These are phyloP conservation scores for Vombatus ursinus DNA, from an alignment of 2,113 vertebrate species.

Conservation along the genomic window DNA sequence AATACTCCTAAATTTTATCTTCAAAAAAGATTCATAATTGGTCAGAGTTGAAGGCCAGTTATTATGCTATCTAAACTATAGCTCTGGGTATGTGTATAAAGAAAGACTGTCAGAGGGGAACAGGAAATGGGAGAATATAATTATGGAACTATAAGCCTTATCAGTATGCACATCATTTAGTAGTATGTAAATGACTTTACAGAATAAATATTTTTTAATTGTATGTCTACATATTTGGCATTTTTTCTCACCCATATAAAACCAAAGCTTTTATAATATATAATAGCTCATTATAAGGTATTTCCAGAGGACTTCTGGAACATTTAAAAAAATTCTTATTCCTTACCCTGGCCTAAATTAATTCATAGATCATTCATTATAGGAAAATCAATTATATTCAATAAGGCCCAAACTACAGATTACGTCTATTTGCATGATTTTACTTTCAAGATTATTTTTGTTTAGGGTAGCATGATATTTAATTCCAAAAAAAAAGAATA, in stretches of 20 bases:
- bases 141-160: conserved; percentile 10
- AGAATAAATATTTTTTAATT: neutral
- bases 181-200: neutral
- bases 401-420: neutral
- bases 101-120: neutral
- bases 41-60: conserved; percentile 3
- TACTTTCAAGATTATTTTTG: neutral
- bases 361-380: neutral
- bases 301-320: conserved; percentile 4
- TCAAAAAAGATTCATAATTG: conserved; percentile 11
- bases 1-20: neutral
- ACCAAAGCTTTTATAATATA: conserved; percentile 15
- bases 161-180: neutral
- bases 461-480: conserved; percentile 1
- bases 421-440: neutral
- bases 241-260: conserved; percentile 2
- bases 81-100: neutral
- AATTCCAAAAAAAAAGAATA: conserved; percentile 2
- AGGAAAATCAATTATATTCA: conserved; percentile 14
- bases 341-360: neutral
- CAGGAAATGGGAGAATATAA: conserved; percentile 16
- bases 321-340: conserved; percentile 13
- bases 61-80: neutral
- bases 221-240: conserved; percentile 1
- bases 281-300: neutral